Base-by-base conservation (phyloP, 37 sponge, comb jelly and placozoan genomes). In the Geodia barretti region DNA sequence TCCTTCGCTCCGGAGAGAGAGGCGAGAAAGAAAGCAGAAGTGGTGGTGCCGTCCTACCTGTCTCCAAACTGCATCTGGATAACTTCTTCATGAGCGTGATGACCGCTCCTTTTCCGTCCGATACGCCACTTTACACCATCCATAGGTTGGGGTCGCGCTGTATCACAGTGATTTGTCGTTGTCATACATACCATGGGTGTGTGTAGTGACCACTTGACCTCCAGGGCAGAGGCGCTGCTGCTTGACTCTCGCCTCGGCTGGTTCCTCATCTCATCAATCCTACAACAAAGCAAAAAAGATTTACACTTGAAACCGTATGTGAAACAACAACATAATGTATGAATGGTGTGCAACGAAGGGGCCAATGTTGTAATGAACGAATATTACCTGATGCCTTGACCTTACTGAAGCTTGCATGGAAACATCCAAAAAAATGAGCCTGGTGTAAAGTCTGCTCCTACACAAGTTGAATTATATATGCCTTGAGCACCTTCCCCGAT, bases 91-190 rank as follows among this genome's bases (percentile, higher is more conserved):
- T 93, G 25, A 98, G 79, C 33, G 83, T 85, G 34, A 98, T 73
- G 5, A 83, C 96, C 20, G 97, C 94, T 83, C 92, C 94, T 70
- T 96, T 98, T 80, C 96, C 99, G 66, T 9, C 98, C 98, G 39
- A 89, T 84, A 47, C 72, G 69, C 25, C 99, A 98, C 82, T 98
- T 98, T 98, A 96, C 24, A 98, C 92, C 19, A 85, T 93, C 95
- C 96, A 98, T 47, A 98, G 78, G 47, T 96, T 94, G 24, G 99
- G 99, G 65, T 98, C 97, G n/a, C n/a, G n/a, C n/a, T n/a, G n/a
- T n/a, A n/a, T n/a, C n/a, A n/a, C n/a, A n/a, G n/a, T n/a, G n/a
- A n/a, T n/a, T n/a, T n/a, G n/a, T n/a, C n/a, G n/a, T n/a, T n/a
- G n/a, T 9, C 24, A 29, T 70, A 3, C 8, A 74, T 7, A 70